Base-by-base conservation (phyloP, 2,888 invertebrate genomes). In the Apamea sordens region DNA sequence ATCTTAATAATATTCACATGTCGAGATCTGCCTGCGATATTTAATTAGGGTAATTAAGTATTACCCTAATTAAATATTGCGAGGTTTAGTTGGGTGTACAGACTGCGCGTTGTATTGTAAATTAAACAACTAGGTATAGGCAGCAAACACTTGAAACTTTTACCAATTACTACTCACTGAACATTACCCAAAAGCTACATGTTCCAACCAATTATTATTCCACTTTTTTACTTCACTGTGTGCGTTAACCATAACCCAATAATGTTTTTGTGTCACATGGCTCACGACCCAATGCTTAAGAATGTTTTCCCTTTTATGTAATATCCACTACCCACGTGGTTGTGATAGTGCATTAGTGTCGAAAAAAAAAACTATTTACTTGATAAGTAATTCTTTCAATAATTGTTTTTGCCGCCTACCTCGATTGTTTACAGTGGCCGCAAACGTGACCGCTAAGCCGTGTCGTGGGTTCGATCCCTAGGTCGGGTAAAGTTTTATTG, bases 221-320 rank as follows among this genome's bases (percentile, higher is more conserved):
- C 65, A 68, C 18, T n/a, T 53, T 53, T 8, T 56, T 50, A 41
- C 32, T 50, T 44, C 41, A 79, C 13, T 69, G 50, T 79, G 28
- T 68, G 50, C 41, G 59, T 78, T 50, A n/a, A 24, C 47, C 24
- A 28, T 47, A 44, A 50, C 53, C 80, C 44, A 56, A 67, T 44
- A 13, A 21, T 41, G 8, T 56, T 50, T 47, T 44, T 61, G n/a
- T 59, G 24, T 41, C 15, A 79, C 21, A 21, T 65, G 13, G 10
- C 18, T 64, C 32, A 36, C n/a, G 47, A 18, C n/a, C 36, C 15
- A 24, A 28, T 77, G 32, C 65, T 47, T 78, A 21, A 28, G 32
- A 53, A 53, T 53, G 32, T 65, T 56, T 64, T 44, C 28, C 6
- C 63, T 21, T 80, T 47, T 32, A 32, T 32, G 18, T 2, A 44